Percentiles rank a stretch among this genome's conserved stretches.
These are phyloP conservation scores for Simalia tracyae DNA, from an alignment of 2,797 vertebrate genomes.

Conservation along the genomic window DNA sequence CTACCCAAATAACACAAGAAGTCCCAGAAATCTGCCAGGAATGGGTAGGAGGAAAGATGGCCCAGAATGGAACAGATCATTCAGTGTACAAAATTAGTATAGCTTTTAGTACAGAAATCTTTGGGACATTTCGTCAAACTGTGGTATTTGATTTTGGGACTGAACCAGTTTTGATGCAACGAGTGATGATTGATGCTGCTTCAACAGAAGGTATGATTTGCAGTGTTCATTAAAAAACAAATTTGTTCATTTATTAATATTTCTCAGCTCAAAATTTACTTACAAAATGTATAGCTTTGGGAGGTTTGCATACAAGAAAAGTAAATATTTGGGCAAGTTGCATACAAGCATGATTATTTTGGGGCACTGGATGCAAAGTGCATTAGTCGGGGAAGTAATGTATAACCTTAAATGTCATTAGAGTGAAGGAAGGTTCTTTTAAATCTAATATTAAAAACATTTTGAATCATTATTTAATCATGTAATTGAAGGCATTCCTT, in stretches of 20 bases:
- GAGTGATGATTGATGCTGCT: slow-evolving; percentile 98
- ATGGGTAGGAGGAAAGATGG: slow-evolving; percentile 88
- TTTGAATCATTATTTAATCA: neutral
- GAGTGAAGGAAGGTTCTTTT: neutral
- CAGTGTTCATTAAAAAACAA: neutral
- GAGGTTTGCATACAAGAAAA: neutral
- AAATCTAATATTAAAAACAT: neutral
- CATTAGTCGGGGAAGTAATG: neutral
- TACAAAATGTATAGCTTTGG: neutral
- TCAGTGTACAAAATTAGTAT: slow-evolving; percentile 92
- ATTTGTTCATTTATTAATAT: neutral
- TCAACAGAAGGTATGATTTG: slow-evolving; percentile 91
- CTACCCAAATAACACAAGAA: slow-evolving; percentile 84
- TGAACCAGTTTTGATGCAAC: slow-evolving; percentile 97
- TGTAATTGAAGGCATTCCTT: neutral
- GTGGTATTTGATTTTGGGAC: slow-evolving; percentile 97
- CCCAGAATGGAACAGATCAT: slow-evolving; percentile 92
- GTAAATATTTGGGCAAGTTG: neutral
- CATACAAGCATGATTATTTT: neutral
- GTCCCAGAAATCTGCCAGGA: slow-evolving; percentile 91
- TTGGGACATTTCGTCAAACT: slow-evolving; percentile 98
- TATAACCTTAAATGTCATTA: neutral
- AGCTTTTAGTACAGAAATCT: slow-evolving; percentile 97
- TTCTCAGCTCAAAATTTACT: neutral
- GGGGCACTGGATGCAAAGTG: neutral